Conservation (phyloP, 2,113 vertebrate genomes). For the Eulacestoma nigropectus region DNA sequence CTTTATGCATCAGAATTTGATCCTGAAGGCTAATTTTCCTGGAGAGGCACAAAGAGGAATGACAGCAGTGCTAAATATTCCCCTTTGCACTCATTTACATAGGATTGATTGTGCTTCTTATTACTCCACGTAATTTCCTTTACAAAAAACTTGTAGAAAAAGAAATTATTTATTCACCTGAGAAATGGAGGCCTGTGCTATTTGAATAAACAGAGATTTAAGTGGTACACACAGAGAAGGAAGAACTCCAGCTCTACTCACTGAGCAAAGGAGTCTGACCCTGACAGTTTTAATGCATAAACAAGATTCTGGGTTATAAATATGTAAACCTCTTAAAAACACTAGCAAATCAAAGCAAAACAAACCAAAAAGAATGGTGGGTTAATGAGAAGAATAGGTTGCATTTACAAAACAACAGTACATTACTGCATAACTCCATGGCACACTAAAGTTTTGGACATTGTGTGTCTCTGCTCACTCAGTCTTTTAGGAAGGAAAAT, state of each 20-base stretch:
- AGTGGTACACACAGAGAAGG: background rate
- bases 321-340: background rate
- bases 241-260: background rate
- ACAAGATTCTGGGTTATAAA: background rate
- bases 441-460: background rate
- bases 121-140: background rate
- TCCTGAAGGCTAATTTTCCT: background rate
- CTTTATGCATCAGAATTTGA: background rate
- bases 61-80: background rate
- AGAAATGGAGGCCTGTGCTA: background rate
- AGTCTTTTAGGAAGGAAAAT: background rate
- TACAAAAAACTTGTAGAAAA: background rate
- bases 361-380: background rate
- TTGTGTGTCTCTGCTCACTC: background rate
- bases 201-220: background rate
- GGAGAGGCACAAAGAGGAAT: background rate
- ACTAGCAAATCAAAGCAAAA: background rate
- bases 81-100: background rate
- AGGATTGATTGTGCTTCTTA: background rate
- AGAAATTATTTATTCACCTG: background rate
- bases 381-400: background rate
- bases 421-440: background rate
- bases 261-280: background rate
- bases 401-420: background rate
- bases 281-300: background rate